Conservation (phyloP, 2,113 vertebrate species). For the Neolamprologus variostigma region DNA sequence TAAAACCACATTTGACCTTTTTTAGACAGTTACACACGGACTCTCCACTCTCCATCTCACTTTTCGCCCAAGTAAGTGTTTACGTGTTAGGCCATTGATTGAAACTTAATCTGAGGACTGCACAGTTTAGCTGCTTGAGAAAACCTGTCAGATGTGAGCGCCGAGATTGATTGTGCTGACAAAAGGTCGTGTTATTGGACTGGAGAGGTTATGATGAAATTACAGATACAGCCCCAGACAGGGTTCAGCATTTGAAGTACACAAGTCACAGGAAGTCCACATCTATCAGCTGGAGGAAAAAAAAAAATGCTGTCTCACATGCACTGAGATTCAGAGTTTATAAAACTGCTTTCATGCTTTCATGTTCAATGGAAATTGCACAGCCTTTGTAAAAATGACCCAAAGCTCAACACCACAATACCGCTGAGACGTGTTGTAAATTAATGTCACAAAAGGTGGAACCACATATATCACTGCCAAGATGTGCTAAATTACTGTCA, state of each 20-base stretch:
- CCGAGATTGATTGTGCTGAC: not conserved
- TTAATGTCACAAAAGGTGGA: conserved; percentile 40
- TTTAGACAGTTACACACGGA: not conserved
- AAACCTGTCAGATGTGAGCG: conserved; percentile 17
- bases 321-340: not conserved
- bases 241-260: not conserved
- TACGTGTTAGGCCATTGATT: conserved; percentile 20
- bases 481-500: conserved; percentile 26
- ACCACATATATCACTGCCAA: not conserved
- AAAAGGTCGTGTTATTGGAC: conserved; percentile 32
- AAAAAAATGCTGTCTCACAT: not conserved
- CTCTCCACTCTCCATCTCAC: not conserved
- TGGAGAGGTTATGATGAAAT: conserved; percentile 44
- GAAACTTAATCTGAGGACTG: conserved; percentile 38
- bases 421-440: conserved; percentile 15
- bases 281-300: not conserved
- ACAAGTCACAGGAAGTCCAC: not conserved
- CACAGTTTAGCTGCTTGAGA: conserved; percentile 19
- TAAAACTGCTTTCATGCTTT: not conserved
- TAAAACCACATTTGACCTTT: conserved; percentile 8
- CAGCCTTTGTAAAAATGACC: conserved; percentile 7
- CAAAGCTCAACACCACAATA: not conserved
- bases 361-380: not conserved
- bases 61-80: not conserved
- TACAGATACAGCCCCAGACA: conserved; percentile 1